Evolutionary conservation across 2,113 vertebrate genomes (phyloP), one percentile per base, ranked within the genome.

Genomic region (Lichenostomus cassidix): DNA sequence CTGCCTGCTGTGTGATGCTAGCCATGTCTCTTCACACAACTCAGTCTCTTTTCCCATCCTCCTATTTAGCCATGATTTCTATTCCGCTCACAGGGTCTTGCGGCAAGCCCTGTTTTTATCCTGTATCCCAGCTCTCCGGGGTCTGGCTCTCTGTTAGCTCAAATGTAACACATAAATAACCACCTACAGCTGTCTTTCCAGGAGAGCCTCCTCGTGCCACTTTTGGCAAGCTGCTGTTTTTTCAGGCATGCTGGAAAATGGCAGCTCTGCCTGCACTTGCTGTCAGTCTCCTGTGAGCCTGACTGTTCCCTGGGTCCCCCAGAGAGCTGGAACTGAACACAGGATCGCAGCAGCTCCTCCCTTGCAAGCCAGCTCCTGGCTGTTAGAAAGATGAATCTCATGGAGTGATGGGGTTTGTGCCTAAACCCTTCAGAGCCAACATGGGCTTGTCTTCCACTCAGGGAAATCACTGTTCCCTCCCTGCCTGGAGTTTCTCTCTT

Each of bases 11-110:
- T 12, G 29, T 11, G 47, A 83, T 50, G 65, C 91, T 83, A 55
- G 59, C 77, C 31, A 24, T 67, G 64, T 21, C 64, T 83, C 60
- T 69, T 42, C 73, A n/a, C 33, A 49, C 83, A 46, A 7, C 53
- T n/a, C 74, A 12, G 27, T 24, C 12, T 70, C 76, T n/a, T 39
- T 39, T 81, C 44, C 86, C 73, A 59, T 8, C 14, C 18, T 82
- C 64, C 52, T 69, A 1, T 69, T 95, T 39, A 80, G 56, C 83
- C 56, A 25, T 11, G 60, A 84, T 94, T 94, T 87, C 90, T 81
- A 91, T 81, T 92, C 87, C 39, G 35, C 90, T 91, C 90, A 96
- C 92, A 94, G 52, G 69, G 52, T 23, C 62, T 41, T 91, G 84
- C 41, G 0, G 96, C 84, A 92, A 92, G 84, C 71, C 82, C 56